These are phyloP conservation scores for Ecliptopera silaceata DNA, from an alignment of 2,888 invertebrate species.

Conservation along the genomic window DNA sequence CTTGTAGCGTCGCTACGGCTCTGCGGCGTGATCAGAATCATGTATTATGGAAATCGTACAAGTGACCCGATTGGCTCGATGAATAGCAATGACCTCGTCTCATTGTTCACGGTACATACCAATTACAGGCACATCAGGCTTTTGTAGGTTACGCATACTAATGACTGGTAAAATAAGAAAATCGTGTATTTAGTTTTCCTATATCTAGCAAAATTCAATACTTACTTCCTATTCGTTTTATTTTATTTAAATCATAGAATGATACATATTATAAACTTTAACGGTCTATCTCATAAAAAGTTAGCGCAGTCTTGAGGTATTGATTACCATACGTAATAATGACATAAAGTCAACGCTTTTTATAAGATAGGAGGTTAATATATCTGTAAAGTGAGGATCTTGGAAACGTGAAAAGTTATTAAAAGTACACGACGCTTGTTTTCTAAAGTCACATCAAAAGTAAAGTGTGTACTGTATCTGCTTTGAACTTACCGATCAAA, in stretches of 20 bases:
- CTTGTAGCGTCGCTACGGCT: constrained; percentile 44
- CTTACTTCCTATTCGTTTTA: too few species aligned
- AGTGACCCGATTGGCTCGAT: constrained; percentile 66
- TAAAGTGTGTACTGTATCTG: too few species aligned
- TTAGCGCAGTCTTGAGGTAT: too few species aligned
- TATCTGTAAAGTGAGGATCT: too few species aligned
- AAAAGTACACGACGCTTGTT: neutral
- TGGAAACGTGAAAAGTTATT: too few species aligned
- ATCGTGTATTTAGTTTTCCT: neutral
- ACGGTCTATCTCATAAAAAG: too few species aligned
- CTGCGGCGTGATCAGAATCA: constrained; percentile 46
- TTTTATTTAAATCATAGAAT: too few species aligned
- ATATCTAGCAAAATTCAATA: neutral
- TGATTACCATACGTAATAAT: too few species aligned
- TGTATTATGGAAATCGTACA: constrained; percentile 60
- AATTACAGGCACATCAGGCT: constrained; percentile 36
- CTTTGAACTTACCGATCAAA: constrained; percentile 18
- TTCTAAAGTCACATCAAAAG: neutral
- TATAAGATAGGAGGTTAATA: too few species aligned
- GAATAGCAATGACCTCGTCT: constrained; percentile 77
- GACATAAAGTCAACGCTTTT: too few species aligned
- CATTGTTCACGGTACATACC: constrained; percentile 46
- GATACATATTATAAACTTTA: too few species aligned
- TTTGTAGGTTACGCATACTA: constrained; percentile 45
- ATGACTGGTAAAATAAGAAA: constrained; percentile 1